These are phyloP conservation scores for cattle (Bos taurus) DNA, from an alignment of 2,113 vertebrate species.

Conservation along the genomic window ARS-UCD2.0 NC_037345.1:27092501-27093000, in stretches of 20 bases:
- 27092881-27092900: not conserved
- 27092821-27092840: not conserved
- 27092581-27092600: not conserved
- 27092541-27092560: not conserved
- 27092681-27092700: not conserved
- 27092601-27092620: not conserved
- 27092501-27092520: not conserved
- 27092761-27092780: not conserved
- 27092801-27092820: not conserved
- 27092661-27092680: not conserved
- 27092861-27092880: not conserved
- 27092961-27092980: not conserved
- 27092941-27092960: not conserved
- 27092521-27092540: not conserved
- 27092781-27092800: not conserved
- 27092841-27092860: not conserved
- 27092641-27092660: not conserved
- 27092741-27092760: not conserved
- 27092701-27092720: not conserved
- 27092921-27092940: not conserved
- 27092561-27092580: not conserved
- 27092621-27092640: fast-evolving
- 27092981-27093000: not conserved
- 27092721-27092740: not conserved
- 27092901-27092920: not conserved